These are phyloP conservation scores for Galaxea fascicularis DNA, from an alignment of 92 coral and sea anemone species.

Conservation along the genomic window DNA sequence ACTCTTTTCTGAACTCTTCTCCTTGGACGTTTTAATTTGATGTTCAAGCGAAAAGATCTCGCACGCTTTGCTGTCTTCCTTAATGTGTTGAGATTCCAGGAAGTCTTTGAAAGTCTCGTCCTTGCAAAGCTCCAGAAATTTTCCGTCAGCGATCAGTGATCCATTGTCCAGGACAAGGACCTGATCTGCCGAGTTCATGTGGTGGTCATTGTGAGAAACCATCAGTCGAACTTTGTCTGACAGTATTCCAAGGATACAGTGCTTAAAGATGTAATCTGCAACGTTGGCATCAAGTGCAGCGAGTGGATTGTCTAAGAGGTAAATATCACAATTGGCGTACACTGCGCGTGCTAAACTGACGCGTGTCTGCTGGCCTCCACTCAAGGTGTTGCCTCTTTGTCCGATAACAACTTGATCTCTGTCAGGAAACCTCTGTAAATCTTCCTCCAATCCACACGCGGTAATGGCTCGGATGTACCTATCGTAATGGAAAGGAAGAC, in stretches of 20 bases:
- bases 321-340: conserved; percentile 62
- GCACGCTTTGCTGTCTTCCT: neutral
- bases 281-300: conserved; percentile 60
- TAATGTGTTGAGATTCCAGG: neutral
- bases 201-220: conserved; percentile 34
- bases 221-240: conserved; percentile 39
- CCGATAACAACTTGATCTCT: conserved; percentile 44
- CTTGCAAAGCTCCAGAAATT: conserved; percentile 11
- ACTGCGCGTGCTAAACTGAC: conserved; percentile 69
- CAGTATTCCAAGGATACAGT: conserved; percentile 44
- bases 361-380: conserved; percentile 67
- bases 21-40: neutral
- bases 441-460: conserved; percentile 53
- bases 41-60: neutral
- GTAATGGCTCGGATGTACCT: conserved; percentile 34
- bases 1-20: neutral
- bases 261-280: conserved; percentile 50
- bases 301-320: conserved; percentile 66
- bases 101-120: neutral
- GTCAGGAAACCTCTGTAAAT: conserved; percentile 41
- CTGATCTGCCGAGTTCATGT: conserved; percentile 37
- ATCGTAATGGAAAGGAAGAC: conserved; percentile 45
- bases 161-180: conserved; percentile 24
- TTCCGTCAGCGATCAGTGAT: conserved; percentile 10
- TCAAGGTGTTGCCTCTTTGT: conserved; percentile 49